These are phyloP conservation scores for Anneissia japonica DNA, from an alignment of 35 echinoderm and acorn worm species.

Conservation along the genomic window DNA sequence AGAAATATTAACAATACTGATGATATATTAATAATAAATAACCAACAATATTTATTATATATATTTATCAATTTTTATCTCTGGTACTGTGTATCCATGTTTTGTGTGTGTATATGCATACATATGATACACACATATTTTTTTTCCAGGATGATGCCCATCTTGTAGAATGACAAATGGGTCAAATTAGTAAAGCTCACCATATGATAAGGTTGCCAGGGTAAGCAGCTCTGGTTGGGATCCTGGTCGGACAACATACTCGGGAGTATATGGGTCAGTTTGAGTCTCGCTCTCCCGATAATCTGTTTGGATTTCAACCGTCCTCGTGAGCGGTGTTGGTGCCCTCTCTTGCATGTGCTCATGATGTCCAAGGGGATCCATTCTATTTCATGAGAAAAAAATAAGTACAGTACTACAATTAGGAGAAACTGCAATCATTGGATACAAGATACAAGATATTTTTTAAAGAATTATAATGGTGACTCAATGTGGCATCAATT, in stretches of 20 bases:
- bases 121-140: not conserved
- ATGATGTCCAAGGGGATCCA: slow-evolving; percentile 60
- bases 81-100: too few relatives aligned
- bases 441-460: too few relatives aligned
- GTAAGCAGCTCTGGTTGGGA: slow-evolving; percentile 96
- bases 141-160: not conserved
- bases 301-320: slow-evolving; percentile 97
- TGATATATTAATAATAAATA: too few relatives aligned
- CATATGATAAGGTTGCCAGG: slow-evolving; percentile 84
- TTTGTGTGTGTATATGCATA: too few relatives aligned
- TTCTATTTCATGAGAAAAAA: not conserved
- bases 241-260: slow-evolving; percentile 94
- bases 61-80: too few relatives aligned
- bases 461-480: too few relatives aligned
- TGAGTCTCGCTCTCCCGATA: slow-evolving; percentile 97
- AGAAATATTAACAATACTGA: too few relatives aligned
- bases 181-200: too few relatives aligned
- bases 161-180: not conserved
- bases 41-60: too few relatives aligned
- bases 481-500: too few relatives aligned
- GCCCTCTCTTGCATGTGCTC: slow-evolving; percentile 66
- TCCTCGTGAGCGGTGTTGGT: slow-evolving; percentile 68
- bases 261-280: slow-evolving; percentile 94
- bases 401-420: not conserved
- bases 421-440: too few relatives aligned